phyloP scores from a whole-genome alignment of 2,888 invertebrate genomes.

The Apamea monoglypha region DNA sequence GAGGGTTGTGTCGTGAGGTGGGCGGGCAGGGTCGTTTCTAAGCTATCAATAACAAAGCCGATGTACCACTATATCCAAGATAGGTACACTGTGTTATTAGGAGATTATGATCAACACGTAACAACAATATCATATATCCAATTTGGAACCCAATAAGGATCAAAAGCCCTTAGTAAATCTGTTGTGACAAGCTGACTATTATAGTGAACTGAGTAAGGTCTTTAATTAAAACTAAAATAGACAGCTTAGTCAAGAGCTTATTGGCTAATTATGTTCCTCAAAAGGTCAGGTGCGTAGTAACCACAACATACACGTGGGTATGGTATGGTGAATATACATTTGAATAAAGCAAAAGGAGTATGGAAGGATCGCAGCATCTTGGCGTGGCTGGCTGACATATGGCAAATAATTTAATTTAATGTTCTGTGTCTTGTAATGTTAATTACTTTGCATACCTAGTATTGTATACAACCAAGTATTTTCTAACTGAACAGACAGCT shows the following conservation, averaged over 20 bases:
- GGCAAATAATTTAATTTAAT: too few relatives aligned
- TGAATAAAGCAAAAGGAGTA: too few relatives aligned
- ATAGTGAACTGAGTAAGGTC: neutral
- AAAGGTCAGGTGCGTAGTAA: neutral
- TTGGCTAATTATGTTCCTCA: neutral
- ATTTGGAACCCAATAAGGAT: conserved; percentile 11
- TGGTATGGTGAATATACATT: neutral
- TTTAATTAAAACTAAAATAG: neutral
- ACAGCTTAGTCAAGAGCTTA: neutral
- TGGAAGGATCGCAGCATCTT: too few relatives aligned
- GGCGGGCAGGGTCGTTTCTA: neutral
- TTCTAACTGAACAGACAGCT: too few relatives aligned
- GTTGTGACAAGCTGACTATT: neutral
- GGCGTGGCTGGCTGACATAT: too few relatives aligned
- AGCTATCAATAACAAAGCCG: conserved; percentile 3
- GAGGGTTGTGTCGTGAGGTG: neutral
- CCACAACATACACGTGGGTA: too few relatives aligned
- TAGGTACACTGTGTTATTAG: neutral
- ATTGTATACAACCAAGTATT: too few relatives aligned
- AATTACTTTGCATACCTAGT: too few relatives aligned
- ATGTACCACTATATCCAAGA: neutral
- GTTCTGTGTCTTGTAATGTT: too few relatives aligned
- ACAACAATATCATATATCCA: conserved; percentile 1
- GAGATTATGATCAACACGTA: neutral
- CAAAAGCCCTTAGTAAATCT: neutral